A percentile compares a stretch with the other conserved stretches of the same genome.
Evolutionary conservation across 2,797 vertebrate species (phyloP).

Genomic region (Antennarius maculatus): DNA sequence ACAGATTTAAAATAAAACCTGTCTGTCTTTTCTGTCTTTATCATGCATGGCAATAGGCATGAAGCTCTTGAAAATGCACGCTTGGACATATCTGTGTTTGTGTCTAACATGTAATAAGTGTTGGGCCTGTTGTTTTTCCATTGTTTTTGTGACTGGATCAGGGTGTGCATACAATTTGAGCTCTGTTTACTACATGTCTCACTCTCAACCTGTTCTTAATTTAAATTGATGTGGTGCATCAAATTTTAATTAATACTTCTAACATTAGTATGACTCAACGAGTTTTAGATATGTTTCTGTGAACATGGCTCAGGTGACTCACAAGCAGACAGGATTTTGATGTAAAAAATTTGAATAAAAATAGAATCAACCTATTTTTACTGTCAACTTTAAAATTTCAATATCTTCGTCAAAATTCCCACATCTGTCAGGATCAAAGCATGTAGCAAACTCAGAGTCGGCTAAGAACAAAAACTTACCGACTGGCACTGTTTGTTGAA

Average conservation of each 20-base stretch:
- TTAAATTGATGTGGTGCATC: conserved; percentile 11
- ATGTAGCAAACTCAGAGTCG: conserved; percentile 17
- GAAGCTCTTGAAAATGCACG: conserved; percentile 58
- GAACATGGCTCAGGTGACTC: neutral
- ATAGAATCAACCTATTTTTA: neutral
- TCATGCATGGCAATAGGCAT: conserved; percentile 71
- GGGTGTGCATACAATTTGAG: conserved; percentile 29
- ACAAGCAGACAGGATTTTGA: neutral
- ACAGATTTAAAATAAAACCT: neutral
- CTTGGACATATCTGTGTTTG: conserved; percentile 65
- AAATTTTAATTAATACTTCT: neutral
- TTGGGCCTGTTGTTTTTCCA: conserved; percentile 70
- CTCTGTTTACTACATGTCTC: conserved; percentile 35
- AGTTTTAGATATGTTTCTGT: conserved; percentile 14
- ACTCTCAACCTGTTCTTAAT: conserved; percentile 7
- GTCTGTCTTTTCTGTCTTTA: conserved; percentile 40
- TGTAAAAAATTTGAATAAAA: neutral
- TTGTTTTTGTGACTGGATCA: conserved; percentile 71
- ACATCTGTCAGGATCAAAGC: neutral
- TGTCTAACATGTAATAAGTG: conserved; percentile 69
- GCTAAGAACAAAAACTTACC: conserved; percentile 36
- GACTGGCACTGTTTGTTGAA: conserved; percentile 35
- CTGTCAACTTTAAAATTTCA: neutral
- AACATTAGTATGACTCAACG: conserved; percentile 3
- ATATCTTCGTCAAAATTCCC: neutral